These are phyloP conservation scores for Nycteola revayana DNA, from an alignment of 2,888 invertebrate genomes.

Conservation along the genomic window DNA sequence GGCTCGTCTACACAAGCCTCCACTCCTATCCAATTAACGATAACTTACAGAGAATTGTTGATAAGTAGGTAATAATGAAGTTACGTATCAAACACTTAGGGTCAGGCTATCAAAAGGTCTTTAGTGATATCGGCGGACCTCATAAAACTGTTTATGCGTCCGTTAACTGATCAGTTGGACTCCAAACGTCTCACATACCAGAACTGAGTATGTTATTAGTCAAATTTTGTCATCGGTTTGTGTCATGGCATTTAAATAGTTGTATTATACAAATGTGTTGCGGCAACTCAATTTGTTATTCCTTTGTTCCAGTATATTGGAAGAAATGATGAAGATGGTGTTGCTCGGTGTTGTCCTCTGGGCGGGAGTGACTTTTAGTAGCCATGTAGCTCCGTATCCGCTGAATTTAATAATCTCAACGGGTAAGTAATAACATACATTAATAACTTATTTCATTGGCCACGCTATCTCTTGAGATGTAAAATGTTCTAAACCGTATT, in stretches of 20 bases:
- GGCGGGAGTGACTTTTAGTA: slow-evolving; percentile 71
- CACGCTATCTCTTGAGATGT: neutral
- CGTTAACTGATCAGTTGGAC: slow-evolving; percentile 52
- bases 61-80: slow-evolving; percentile 39
- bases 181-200: slow-evolving; percentile 40
- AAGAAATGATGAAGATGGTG: slow-evolving; percentile 76
- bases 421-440: slow-evolving; percentile 40
- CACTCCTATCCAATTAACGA: slow-evolving; percentile 3
- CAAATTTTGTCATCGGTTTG: slow-evolving; percentile 46
- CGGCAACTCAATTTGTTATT: slow-evolving; percentile 16
- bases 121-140: slow-evolving; percentile 51
- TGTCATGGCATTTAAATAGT: slow-evolving; percentile 35
- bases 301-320: slow-evolving; percentile 70
- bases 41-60: slow-evolving; percentile 3
- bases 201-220: slow-evolving; percentile 41
- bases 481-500: neutral
- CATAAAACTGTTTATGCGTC: slow-evolving; percentile 56
- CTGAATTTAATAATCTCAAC: slow-evolving; percentile 61
- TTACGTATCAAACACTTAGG: slow-evolving; percentile 35
- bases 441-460: too few relatives aligned
- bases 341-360: slow-evolving; percentile 71
- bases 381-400: slow-evolving; percentile 71
- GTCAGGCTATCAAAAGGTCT: slow-evolving; percentile 55
- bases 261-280: slow-evolving; percentile 35
- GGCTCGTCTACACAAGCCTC: slow-evolving; percentile 53